Base-by-base conservation (phyloP, 2,113 vertebrate species). In the Chionomys nivalis region DNA sequence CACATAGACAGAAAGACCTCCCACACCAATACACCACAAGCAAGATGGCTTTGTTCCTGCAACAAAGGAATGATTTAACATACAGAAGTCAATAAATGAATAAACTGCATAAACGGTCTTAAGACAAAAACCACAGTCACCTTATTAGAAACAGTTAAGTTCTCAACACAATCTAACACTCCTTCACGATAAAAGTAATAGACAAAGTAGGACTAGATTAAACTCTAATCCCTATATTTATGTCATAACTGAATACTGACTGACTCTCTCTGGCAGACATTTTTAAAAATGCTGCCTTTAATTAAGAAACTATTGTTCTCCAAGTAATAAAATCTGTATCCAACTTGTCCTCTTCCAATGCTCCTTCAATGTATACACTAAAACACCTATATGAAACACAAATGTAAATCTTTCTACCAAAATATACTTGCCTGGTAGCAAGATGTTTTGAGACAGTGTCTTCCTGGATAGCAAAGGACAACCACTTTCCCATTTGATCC, bases 391-490 rank as follows among this genome's bases (percentile, higher is more conserved):
- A 3, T 82, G 24, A n/a, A 82, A 61, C 36, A 39, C 6, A 61
- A 61, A 61, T 82, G 55, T 61, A 70, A 42, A 76, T 90, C 81
- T 49, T 78, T 86, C 86, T 96, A 72, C 44, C 61, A 89, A 65
- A 36, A 83, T 52, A 76, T 44, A 73, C 52, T 83, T 83, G 44
- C 39, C 88, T 95, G 12, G 33, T 87, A 47, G 61, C 75, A 90
- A 77, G 24, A 81, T 90, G 23, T 75, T 47, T 87, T 87, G 39
- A 76, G 44, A 44, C 81, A 36, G 44, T 75, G 89, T 91, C 94
- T 95, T 76, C 93, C 65, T 81, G 75, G 42, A 91, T 86, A 73
- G 47, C 72, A 92, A 88, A 66, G 31, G 82, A 90, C 87, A 94
- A 63, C 14, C 42, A 81, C 49, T 44, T 91, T 91, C 39, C 76